Evolutionary conservation across 2,113 vertebrate genomes (phyloP), one percentile per base, ranked within the genome.

Genomic region (Scortum barcoo): DNA sequence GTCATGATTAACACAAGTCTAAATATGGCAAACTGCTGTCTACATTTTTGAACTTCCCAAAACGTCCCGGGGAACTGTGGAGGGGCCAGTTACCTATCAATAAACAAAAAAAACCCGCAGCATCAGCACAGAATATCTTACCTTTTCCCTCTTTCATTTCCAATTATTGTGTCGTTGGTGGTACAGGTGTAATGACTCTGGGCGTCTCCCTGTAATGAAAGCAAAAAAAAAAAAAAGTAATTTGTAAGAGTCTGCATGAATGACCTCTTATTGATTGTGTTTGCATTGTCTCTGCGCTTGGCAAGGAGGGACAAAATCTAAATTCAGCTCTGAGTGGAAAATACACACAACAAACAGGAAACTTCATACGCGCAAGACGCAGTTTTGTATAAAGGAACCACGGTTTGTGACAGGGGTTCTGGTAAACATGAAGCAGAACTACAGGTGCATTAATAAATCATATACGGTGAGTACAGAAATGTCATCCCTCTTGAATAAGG

Each of bases 111-210:
- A 33, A 46, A 62, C 0, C 3, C 2, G 30, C 24, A 33, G 24
- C 22, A 67, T 44, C 24, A 22, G 1, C 2, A 48, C 11, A 14
- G 24, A 56, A 24, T 1, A 67, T 26, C 78, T 88, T 84, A 93
- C 90, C 91, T 91, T 90, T 92, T 66, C 53, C 86, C 48, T 88
- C 78, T 81, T 90, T 88, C 89, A 93, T 93, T 85, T 89, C 86
- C 74, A 58, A 74, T 26, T 10, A 44, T 12, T 38, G 14, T 60
- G 9, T 80, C 65, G 66, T 83, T 72, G 70, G 61, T 48, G 66
- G 22, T 46, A 38, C 40, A 63, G 48, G 61, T 76, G 24, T 22
- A 26, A 61, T 30, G 20, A 22, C 44, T 48, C 70, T 7, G 22
- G 69, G 46, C 24, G 68, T 76, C 44, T 72, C 54, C 85, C 88